Conservation (phyloP, 1,140 invertebrate species). For the Berghia stephanieae region DNA sequence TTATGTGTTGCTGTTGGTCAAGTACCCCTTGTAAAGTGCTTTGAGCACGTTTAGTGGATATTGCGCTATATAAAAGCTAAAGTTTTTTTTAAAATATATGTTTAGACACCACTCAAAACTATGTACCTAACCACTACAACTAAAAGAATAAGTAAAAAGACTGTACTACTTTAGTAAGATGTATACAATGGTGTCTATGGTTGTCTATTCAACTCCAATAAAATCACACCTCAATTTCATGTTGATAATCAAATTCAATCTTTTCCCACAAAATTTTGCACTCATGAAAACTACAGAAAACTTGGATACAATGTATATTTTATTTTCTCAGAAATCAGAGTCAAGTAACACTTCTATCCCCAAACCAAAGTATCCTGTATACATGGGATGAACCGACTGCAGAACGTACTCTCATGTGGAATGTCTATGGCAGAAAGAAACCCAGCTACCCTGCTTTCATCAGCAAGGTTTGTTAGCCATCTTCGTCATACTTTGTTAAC, state of each 20-base stretch:
- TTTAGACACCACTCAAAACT: no score
- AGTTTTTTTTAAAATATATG: no score
- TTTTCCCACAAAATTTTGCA: no score
- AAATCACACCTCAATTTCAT: not conserved
- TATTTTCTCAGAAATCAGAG: constrained; percentile 58
- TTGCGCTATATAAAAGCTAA: no score
- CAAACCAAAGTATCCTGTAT: constrained; percentile 81
- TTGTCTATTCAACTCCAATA: not conserved
- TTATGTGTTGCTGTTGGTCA: no score
- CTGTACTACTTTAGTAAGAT: no score
- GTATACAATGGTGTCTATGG: not conserved
- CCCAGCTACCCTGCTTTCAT: constrained; percentile 78
- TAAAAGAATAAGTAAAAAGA: no score
- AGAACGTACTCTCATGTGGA: constrained; percentile 80
- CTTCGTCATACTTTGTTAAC: no score
- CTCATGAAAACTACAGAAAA: no score
- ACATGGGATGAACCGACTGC: constrained; percentile 87
- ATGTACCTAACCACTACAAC: no score
- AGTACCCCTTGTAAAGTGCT: no score
- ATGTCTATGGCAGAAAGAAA: constrained; percentile 82
- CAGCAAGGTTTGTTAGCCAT: constrained; percentile 71
- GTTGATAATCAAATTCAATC: not conserved
- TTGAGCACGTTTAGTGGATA: no score
- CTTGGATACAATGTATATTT: not conserved
- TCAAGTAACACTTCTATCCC: constrained; percentile 79